Percentiles rank a stretch among this genome's conserved stretches.
phyloP scores from a whole-genome alignment of 2,113 vertebrate genomes.

The Sorex araneus region DNA sequence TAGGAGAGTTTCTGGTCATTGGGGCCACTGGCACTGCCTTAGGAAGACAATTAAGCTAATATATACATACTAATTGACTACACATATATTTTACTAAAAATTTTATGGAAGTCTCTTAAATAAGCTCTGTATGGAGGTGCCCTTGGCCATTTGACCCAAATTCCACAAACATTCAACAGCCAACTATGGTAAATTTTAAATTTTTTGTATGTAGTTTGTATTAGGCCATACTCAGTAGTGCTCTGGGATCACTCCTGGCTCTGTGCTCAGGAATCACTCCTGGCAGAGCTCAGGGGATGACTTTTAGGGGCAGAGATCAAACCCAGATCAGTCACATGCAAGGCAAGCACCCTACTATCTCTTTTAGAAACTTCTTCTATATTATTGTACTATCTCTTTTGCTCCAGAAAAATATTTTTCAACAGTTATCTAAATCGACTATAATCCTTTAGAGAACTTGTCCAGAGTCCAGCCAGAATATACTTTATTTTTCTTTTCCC shows the following conservation, averaged over 20 bases:
- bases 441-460: slow-evolving; percentile 15
- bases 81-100: not conserved
- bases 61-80: not conserved
- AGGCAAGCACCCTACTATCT: not conserved
- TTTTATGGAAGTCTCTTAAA: not conserved
- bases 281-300: no score
- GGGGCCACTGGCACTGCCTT: not conserved
- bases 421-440: slow-evolving; percentile 42
- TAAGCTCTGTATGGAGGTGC: not conserved
- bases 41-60: slow-evolving; percentile 38
- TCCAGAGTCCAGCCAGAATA: not conserved
- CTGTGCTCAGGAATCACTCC: no score
- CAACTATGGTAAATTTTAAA: not conserved
- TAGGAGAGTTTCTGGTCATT: not conserved
- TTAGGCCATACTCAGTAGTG: not conserved
- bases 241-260: no score
- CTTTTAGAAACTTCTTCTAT: not conserved
- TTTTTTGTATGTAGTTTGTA: not conserved
- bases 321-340: no score
- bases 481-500: slow-evolving; percentile 20
- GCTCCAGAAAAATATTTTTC: not conserved
- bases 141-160: not conserved
- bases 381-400: not conserved
- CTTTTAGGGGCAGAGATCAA: no score
- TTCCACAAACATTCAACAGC: slow-evolving; percentile 45